These are phyloP conservation scores for Manis javanica DNA, from an alignment of 2,797 vertebrate genomes.

Conservation along the genomic window DNA sequence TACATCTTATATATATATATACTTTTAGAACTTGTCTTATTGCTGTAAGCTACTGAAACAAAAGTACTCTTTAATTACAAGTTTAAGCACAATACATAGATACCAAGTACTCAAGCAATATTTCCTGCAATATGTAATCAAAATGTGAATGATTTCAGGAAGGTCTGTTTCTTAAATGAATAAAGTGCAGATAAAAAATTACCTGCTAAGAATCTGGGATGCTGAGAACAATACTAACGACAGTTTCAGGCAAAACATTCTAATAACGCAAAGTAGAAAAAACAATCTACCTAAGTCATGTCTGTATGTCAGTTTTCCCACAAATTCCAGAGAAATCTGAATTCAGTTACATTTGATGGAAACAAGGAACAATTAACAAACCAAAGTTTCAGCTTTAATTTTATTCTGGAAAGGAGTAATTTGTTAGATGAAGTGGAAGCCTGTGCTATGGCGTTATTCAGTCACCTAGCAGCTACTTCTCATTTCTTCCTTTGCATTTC, in stretches of 20 bases:
- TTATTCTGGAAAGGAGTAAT: not conserved
- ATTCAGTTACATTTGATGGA: not conserved
- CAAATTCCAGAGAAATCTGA: not conserved
- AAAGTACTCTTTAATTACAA: slow-evolving; percentile 31
- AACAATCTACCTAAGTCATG: slow-evolving; percentile 28
- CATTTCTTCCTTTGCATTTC: not conserved
- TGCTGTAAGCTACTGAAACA: not conserved
- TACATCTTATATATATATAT: not conserved
- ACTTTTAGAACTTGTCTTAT: slow-evolving; percentile 26
- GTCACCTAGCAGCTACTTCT: not conserved
- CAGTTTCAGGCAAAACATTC: slow-evolving; percentile 1
- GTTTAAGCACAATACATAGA: not conserved
- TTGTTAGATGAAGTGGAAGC: slow-evolving; percentile 4
- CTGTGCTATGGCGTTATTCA: not conserved
- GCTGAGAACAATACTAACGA: not conserved
- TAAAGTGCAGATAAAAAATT: not conserved
- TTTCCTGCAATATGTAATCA: not conserved
- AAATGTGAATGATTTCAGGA: slow-evolving; percentile 40
- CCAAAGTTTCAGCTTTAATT: slow-evolving; percentile 23
- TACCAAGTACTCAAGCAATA: not conserved
- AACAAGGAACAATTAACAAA: slow-evolving; percentile 7
- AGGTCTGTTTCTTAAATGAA: slow-evolving; percentile 33
- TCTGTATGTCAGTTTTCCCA: not conserved
- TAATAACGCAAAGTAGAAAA: slow-evolving; percentile 14
- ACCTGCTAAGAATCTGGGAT: slow-evolving; percentile 20